Base-by-base conservation (phyloP, 2,797 vertebrate genomes). In the Trichosurus vulpecula region DNA sequence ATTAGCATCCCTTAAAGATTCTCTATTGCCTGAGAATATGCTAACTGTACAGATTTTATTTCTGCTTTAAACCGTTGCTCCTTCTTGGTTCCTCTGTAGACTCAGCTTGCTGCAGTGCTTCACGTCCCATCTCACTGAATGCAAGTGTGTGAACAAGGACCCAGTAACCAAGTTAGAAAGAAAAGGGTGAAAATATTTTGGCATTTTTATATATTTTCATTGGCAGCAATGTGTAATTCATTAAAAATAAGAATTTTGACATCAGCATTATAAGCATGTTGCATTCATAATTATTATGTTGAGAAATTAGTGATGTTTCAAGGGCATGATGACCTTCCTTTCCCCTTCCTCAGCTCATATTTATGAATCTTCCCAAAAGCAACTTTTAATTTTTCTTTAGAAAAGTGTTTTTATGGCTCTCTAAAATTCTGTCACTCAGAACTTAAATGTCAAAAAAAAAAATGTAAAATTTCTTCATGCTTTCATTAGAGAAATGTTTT, bases 401-500 rank as follows among this genome's bases (percentile, higher is more conserved):
- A 56, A 92, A 95, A 90, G 5, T 66, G 53, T 11, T 74, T 81
- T n/a, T 92, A 92, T 87, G 1, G 54, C 47, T 95, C 30, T 95
- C 13, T 52, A 53, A 93, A 47, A 94, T 47, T 58, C 5, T 61
- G 92, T 58, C 53, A 54, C 95, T 95, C 81, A 92, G 92, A 97
- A 92, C 95, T 92, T 90, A 95, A 94, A 93, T 96, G 93, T 95
- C 91, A 56, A 96, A 51, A n/a, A 96, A 51, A n/a, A 93, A 92
- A 90, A 58, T 1, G 22, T 94, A 92, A 95, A 57, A 94, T 52
- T 54, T 95, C 12, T 12, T 96, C 58, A 96, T 91, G 97, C 92
- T 97, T 61, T 53, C 93, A 53, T 93, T 96, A 96, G 41, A 87
- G 41, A 97, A 97, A 94, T 96, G 97, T 96, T 98, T 97, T 95